Conservation (phyloP, 2,113 vertebrate species). For the Sceloporus tristichus region DNA sequence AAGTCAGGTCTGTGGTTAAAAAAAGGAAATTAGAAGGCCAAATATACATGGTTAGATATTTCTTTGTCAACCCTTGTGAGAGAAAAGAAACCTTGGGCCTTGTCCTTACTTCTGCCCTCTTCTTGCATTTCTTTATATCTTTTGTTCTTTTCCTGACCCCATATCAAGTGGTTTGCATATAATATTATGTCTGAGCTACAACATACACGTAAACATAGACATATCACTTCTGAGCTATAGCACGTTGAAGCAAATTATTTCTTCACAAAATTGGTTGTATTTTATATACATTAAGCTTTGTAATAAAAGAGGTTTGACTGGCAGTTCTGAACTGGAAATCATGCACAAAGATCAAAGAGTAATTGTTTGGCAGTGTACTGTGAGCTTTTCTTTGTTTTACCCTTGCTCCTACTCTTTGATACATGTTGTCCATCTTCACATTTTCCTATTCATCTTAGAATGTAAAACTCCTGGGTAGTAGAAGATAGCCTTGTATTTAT, state of each 20-base stretch:
- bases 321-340: not conserved
- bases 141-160: not conserved
- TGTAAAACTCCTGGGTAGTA: not conserved
- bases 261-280: not conserved
- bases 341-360: not conserved
- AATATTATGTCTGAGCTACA: not conserved
- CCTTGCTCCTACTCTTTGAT: not conserved
- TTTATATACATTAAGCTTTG: not conserved
- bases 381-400: not conserved
- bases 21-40: not conserved
- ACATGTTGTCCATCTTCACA: not conserved
- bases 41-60: not conserved
- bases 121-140: not conserved
- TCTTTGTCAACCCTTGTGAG: not conserved
- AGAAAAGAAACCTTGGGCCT: not conserved
- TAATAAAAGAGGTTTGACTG: not conserved
- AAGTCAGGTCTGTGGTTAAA: not conserved
- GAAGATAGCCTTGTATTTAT: no score
- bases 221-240: not conserved
- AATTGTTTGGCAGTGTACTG: not conserved
- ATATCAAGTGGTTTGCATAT: not conserved
- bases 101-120: not conserved
- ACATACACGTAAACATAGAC: not conserved
- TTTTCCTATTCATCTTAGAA: not conserved
- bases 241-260: not conserved